Conservation (phyloP, 2,113 vertebrate species). For the Malurus cyaneus region DNA sequence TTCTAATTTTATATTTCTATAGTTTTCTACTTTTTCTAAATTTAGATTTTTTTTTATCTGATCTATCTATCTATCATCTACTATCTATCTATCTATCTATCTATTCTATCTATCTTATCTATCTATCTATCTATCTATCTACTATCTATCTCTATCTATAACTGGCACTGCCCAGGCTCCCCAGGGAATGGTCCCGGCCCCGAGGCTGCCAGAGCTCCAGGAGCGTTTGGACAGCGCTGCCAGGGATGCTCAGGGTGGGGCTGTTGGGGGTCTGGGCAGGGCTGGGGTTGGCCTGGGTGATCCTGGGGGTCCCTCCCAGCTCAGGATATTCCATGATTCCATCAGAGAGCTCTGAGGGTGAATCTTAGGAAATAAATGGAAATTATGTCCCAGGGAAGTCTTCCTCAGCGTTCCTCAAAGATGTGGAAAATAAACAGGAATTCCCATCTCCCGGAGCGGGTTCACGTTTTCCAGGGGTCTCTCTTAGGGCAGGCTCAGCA, state of each 20-base stretch:
- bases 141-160: too few species aligned
- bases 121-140: too few species aligned
- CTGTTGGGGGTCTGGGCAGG: neutral
- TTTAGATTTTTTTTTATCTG: neutral
- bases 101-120: too few species aligned
- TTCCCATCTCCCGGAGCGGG: neutral
- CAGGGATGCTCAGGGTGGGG: neutral
- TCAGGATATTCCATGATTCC: rapidly evolving
- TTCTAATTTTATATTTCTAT: too few species aligned
- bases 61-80: too few species aligned
- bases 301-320: neutral
- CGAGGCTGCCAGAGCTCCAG: neutral
- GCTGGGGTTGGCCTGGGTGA: rapidly evolving
- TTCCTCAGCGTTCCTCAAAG: neutral
- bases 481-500: neutral
- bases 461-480: neutral
- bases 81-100: too few species aligned
- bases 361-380: too few species aligned
- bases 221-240: neutral
- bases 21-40: neutral
- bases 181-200: neutral
- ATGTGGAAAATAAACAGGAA: neutral
- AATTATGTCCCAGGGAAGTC: neutral
- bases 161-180: neutral
- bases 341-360: too few species aligned